Conservation (phyloP, 2,797 vertebrate species). For the Poecilia velifera region DNA sequence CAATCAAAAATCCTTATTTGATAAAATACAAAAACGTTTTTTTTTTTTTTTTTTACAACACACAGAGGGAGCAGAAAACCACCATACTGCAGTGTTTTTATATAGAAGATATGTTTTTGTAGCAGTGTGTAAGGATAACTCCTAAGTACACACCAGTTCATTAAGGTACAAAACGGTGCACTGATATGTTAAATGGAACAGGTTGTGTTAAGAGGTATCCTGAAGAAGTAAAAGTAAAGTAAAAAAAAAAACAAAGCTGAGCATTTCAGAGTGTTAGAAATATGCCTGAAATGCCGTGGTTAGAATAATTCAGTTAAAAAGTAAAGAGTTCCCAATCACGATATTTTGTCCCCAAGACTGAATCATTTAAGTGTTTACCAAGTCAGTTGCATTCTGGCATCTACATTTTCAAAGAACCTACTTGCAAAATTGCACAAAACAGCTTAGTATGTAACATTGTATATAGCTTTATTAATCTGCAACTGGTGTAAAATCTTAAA, state of each 20-base stretch:
- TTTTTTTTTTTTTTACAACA: background rate
- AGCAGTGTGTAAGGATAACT: background rate
- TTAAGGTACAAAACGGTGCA: background rate
- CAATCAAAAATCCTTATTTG: background rate
- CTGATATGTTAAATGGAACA: background rate
- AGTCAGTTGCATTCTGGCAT: background rate
- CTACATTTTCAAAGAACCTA: background rate
- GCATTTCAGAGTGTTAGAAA: background rate
- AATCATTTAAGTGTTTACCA: background rate
- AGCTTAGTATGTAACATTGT: no score
- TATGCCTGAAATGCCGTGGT: background rate
- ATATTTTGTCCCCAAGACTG: background rate
- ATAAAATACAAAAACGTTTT: background rate
- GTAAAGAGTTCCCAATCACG: background rate
- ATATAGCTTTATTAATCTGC: background rate
- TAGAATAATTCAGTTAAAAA: background rate
- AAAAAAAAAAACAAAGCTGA: background rate
- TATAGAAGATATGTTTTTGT: background rate
- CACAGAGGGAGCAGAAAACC: background rate
- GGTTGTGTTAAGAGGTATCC: background rate
- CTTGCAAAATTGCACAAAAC: background rate
- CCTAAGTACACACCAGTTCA: background rate
- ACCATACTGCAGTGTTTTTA: background rate
- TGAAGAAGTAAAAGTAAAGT: background rate
- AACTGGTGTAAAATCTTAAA: background rate